phyloP scores from a whole-genome alignment of 2,888 invertebrate genomes.

The Helicoverpa assulta region DNA sequence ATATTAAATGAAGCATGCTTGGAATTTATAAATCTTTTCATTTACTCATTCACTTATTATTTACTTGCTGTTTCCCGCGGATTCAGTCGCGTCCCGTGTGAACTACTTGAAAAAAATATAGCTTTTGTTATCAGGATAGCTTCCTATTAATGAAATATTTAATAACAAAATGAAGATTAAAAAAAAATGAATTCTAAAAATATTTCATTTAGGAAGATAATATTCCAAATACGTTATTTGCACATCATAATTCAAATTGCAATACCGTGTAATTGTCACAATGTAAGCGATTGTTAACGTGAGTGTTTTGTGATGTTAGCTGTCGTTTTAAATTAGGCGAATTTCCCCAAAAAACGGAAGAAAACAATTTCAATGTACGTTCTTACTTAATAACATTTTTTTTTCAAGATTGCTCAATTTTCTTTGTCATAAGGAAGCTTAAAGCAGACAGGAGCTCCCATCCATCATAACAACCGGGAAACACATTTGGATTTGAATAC shows the following conservation, averaged over 20 bases:
- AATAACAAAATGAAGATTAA: too few relatives aligned
- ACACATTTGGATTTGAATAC: slow-evolving; percentile 49
- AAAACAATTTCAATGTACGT: slow-evolving; percentile 5
- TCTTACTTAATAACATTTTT: not conserved
- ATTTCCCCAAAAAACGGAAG: not conserved
- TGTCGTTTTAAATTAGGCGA: slow-evolving; percentile 7
- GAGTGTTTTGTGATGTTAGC: not conserved
- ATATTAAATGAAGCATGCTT: too few relatives aligned
- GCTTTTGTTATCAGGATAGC: too few relatives aligned
- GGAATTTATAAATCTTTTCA: too few relatives aligned
- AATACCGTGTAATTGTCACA: not conserved
- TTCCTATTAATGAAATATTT: too few relatives aligned
- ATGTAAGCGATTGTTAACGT: not conserved
- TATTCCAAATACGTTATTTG: not conserved
- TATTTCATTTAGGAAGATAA: too few relatives aligned
- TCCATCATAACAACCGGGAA: slow-evolving; percentile 46
- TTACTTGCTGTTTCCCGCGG: too few relatives aligned
- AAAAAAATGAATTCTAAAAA: too few relatives aligned
- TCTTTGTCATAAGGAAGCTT: slow-evolving; percentile 6
- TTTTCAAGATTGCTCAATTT: slow-evolving; percentile 13
- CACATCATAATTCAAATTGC: not conserved
- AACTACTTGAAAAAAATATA: too few relatives aligned
- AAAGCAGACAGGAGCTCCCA: slow-evolving; percentile 32
- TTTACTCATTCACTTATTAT: too few relatives aligned
- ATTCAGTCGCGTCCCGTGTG: too few relatives aligned